Evolutionary conservation across 1,140 invertebrate genomes (phyloP), one percentile per base, ranked within the genome.

Genomic region (Nephila pilipes): DNA sequence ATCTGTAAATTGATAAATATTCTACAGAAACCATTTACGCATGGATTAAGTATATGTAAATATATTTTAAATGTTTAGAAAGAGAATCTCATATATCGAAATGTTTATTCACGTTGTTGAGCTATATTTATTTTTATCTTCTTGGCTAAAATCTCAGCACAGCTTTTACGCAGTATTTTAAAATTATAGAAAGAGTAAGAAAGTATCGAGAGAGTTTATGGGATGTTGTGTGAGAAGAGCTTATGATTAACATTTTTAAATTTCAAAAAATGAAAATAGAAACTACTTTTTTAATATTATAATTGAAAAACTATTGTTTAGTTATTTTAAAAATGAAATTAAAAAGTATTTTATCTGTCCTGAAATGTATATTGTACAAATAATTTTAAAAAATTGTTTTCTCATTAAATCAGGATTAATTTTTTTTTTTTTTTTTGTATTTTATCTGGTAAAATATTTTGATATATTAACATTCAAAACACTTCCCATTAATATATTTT

Each of bases 31-130:
- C 22, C 10, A 12, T 63, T 65, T n/a, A 65, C 25, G 63, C 63
- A 65, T 65, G 63, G 1, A 75, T 75, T 36, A 75, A 75, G 29
- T 60, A 75, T 75, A 32, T 75, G 69, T 75, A 75, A 32, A 75
- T 75, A 75, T 60, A 75, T 75, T 32, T 18, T 75, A 75, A 75
- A 75, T 75, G 69, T 75, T 75, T 75, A 75, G 69, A 75, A 75
- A 75, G 32, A 18, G 69, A 75, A 75, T 75, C 69, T 75, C 69
- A 6, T 75, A 75, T 75, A 75, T 75, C 32, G 18, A 75, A 36
- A 75, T 75, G 69, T 75, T 75, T 75, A 75, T 75, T 75, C 69
- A 32, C 69, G 8, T 36, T 75, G 69, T 75, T 75, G 69, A 75
- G 69, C 69, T 32, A 75, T 75, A 75, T 75, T 75, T 75, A 75